Evolutionary conservation across 2,113 vertebrate species (phyloP), one percentile per base, ranked within the genome.

Genomic region (Lanius collurio): DNA sequence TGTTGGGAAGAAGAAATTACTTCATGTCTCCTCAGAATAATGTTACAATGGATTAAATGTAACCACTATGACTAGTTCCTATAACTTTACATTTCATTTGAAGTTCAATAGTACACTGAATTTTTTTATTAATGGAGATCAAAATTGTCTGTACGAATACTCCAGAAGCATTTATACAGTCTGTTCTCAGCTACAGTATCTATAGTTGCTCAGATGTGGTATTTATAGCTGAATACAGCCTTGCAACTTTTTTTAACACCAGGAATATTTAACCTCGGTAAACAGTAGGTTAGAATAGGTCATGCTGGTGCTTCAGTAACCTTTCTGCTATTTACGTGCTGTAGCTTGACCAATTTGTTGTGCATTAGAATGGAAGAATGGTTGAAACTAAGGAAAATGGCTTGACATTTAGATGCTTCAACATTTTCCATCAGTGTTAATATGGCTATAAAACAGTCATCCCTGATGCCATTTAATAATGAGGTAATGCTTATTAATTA

Each of bases 401-500:
- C 84, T 79, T 98, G 97, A 94, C 95, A 97, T 98, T 98, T 97
- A 87, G 53, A 30, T 91, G 89, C 49, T 94, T 94, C 95, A 94
- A 96, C 69, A 83, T 97, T 98, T 97, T 96, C 73, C 65, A 83
- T 78, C 87, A 78, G 47, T 96, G 97, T 96, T 97, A 97, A 95
- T 88, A 94, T 69, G 69, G 64, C 39, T 81, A 62, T 96, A 95
- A 97, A 97, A 87, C 37, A 89, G 77, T 94, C 71, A 88, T 85
- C 83, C 63, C 44, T 44, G 59, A 79, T 97, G 92, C 13, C 85
- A 97, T 97, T 97, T 97, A 93, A 80, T 3, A 11, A 74, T 80
- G 68, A 67, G 87, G 33, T 85, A 89, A 96, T 85, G 57, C 35
- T 97, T 97, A 95, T 96, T 98, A 97, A 97, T 98, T 96, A 84